Conservation (phyloP, 2,797 vertebrate species). For the Lacerta agilis region DNA sequence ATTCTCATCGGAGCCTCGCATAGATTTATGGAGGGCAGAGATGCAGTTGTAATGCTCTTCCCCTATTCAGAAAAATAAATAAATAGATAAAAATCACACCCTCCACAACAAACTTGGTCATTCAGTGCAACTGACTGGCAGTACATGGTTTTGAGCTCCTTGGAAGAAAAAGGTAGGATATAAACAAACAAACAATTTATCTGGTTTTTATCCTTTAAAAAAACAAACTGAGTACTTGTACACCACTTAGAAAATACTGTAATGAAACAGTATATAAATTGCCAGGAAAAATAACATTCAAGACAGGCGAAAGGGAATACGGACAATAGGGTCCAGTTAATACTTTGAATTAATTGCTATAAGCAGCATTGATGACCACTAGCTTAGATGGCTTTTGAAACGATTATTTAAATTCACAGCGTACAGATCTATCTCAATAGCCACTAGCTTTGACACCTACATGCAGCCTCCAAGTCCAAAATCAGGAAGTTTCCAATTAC, state of each 20-base stretch:
- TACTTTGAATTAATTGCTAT: not conserved
- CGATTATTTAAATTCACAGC: not conserved
- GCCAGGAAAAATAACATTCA: not conserved
- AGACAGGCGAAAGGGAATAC: not conserved
- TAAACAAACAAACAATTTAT: no score
- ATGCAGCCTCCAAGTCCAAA: not conserved
- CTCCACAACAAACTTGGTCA: not conserved
- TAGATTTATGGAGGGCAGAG: conserved; percentile 95
- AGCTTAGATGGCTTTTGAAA: not conserved
- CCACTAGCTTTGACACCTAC: not conserved
- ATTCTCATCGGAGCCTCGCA: conserved; percentile 93
- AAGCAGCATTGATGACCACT: no score
- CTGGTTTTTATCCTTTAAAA: no score
- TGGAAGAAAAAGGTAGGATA: no score
- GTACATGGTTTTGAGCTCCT: no score
- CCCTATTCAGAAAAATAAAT: conserved; percentile 24
- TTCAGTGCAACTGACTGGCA: not conserved
- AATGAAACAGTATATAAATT: no score
- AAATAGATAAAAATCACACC: not conserved
- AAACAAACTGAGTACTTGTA: no score
- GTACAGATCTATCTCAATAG: not conserved
- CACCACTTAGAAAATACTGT: no score
- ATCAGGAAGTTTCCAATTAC: no score
- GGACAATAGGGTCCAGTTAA: not conserved
- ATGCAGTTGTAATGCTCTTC: conserved; percentile 98